Evolutionary conservation across 2,888 invertebrate species (phyloP), one percentile per base, ranked within the genome.

Genomic region (Pyrgus malvae): DNA sequence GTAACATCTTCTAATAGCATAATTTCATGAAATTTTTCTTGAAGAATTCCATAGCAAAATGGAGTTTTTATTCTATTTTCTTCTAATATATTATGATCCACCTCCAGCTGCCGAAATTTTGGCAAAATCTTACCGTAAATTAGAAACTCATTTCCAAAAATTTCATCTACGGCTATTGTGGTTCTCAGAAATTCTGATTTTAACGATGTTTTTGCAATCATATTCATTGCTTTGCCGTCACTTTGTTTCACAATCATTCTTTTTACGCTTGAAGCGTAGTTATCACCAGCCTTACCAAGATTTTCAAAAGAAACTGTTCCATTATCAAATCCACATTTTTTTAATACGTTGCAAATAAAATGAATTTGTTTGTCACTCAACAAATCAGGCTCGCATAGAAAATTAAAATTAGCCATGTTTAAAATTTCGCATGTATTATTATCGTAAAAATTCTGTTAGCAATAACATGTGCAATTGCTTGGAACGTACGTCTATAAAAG

Each of bases 1-100:
- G 64, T 64, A 1, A 83, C 58, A 51, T 83, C 83, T 68, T 82
- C 78, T 1, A 80, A 53, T 2, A 80, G 48, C 7, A 80, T 68
- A 1, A 77, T 62, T 66, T 80, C 79, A 37, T 77, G 55, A 0
- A 66, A 66, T 33, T 53, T 42, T 55, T 77, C 73, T 0, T 27
- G n/a, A 0, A 61, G 31, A 6, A 61, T 57, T 8, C 78, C 80
- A 14, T 74, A 80, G 44, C 76, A 78, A 42, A 64, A 61, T 2
- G 80, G 69, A 45, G 63, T 71, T 56, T 57, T 64, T 1, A 78
- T 48, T 45, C 54, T 60, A 1, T 79, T 72, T 23, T 67, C 59
- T 54, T 69, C 63, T 2, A 76, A 64, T 5, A 77, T 51, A 1
- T 59, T 69, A 1, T 69, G 74, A 3, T 55, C 60, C 48, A 64